These are phyloP conservation scores for Dendrolimus pini DNA, from an alignment of 2,888 invertebrate species.

Conservation along the genomic window DNA sequence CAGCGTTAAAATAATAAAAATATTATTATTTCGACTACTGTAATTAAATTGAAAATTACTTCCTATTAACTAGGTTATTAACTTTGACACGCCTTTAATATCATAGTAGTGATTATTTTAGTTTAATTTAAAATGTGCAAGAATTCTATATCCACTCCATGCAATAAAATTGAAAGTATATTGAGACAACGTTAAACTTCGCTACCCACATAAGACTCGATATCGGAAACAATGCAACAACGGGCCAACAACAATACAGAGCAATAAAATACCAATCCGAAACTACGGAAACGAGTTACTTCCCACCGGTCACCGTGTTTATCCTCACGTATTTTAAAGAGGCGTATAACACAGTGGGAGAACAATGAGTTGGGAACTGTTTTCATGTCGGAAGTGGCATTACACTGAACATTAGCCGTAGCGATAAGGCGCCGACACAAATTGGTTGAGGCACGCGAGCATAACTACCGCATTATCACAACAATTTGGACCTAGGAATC, in stretches of 20 bases:
- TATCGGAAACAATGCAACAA: conserved; percentile 16
- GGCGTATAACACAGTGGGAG: conserved; percentile 25
- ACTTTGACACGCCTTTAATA: too few species aligned
- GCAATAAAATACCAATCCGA: conserved; percentile 23
- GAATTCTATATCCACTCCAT: too few species aligned
- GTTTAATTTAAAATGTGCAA: too few species aligned
- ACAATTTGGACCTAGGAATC: conserved; percentile 25
- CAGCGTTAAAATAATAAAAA: too few species aligned
- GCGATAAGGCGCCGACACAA: conserved; percentile 68
- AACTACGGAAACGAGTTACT: conserved; percentile 33
- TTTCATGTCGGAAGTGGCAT: conserved; percentile 71
- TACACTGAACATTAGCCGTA: conserved; percentile 66
- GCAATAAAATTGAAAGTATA: too few species aligned
- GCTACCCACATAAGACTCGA: too few species aligned
- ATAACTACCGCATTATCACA: conserved; percentile 34
- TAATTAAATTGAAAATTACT: too few species aligned
- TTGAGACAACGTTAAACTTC: too few species aligned
- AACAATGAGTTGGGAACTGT: conserved; percentile 57
- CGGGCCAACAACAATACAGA: conserved; percentile 9
- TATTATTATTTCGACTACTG: too few species aligned
- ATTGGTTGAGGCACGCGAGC: conserved; percentile 62
- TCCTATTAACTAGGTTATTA: too few species aligned
- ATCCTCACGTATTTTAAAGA: conserved; percentile 39
- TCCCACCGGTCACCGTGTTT: conserved; percentile 17
- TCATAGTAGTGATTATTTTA: too few species aligned